phyloP scores from a whole-genome alignment of 2,113 vertebrate genomes.

The Nicator chloris region DNA sequence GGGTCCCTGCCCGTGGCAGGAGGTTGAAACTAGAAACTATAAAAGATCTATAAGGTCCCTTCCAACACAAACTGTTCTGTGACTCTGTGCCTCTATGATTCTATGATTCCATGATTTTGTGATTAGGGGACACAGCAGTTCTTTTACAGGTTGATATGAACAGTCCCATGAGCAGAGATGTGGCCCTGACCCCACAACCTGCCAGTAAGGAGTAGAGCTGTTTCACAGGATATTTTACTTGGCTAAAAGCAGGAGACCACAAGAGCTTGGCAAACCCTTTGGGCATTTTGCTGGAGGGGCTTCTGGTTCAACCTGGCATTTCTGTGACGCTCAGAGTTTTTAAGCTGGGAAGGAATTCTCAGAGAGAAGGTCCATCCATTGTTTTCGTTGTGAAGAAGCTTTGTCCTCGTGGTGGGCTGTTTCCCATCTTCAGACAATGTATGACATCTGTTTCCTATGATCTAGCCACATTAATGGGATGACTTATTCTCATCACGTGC shows the following conservation, averaged over 20 bases:
- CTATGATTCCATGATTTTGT: background rate
- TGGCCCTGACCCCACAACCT: background rate
- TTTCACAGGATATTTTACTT: background rate
- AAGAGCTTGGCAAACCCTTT: background rate
- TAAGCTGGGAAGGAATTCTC: background rate
- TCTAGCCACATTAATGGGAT: background rate
- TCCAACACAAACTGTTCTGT: background rate
- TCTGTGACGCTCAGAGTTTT: background rate
- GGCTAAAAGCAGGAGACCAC: background rate
- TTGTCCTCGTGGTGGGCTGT: background rate
- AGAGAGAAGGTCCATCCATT: rapidly evolving
- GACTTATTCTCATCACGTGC: background rate
- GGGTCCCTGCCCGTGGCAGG: background rate
- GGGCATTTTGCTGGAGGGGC: background rate
- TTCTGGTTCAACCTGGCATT: background rate
- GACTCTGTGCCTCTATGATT: background rate
- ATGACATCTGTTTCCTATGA: background rate
- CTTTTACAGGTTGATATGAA: too few relatives aligned
- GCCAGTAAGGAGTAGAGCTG: background rate
- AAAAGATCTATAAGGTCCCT: background rate
- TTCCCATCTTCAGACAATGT: background rate
- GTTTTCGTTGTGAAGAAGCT: background rate
- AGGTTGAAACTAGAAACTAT: too few relatives aligned
- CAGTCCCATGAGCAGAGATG: background rate
- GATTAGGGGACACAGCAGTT: background rate